phyloP scores from a whole-genome alignment of 2,113 vertebrate genomes.

The Ceyx cyanopectus region DNA sequence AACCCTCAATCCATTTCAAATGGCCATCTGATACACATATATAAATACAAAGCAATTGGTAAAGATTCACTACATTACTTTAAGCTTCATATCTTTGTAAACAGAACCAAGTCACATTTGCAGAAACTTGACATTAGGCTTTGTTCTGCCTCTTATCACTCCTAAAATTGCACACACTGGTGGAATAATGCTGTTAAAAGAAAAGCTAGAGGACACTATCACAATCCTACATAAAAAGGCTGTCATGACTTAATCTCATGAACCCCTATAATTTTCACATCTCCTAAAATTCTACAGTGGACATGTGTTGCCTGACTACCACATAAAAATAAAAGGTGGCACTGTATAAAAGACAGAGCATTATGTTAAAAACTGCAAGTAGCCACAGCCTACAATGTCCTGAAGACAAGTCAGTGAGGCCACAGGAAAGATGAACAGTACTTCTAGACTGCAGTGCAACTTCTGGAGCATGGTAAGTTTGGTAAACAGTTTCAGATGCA shows the following conservation, averaged over 20 bases:
- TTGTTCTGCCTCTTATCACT: background rate
- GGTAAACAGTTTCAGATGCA: accelerated
- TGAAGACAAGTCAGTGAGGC: background rate
- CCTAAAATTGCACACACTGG: background rate
- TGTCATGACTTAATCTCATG: background rate
- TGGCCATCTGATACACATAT: background rate
- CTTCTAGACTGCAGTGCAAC: background rate
- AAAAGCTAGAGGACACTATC: background rate
- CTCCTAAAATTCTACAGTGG: background rate
- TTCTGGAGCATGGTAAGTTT: background rate
- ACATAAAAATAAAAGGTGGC: background rate
- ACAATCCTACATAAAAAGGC: background rate
- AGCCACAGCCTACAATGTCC: background rate
- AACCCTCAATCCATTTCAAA: background rate
- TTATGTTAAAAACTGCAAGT: background rate
- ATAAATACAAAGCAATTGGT: background rate
- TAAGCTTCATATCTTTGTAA: background rate
- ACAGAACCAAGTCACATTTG: background rate
- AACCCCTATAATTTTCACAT: background rate
- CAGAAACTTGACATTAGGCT: background rate
- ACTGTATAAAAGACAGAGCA: accelerated
- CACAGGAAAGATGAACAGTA: accelerated
- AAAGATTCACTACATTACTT: background rate
- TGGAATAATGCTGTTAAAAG: background rate
- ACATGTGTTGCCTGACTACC: background rate